A percentile compares a stretch with the other conserved stretches of the same genome.
Conservation (phyloP, 2,888 invertebrate species). For the Plagiodera versicolora region DNA sequence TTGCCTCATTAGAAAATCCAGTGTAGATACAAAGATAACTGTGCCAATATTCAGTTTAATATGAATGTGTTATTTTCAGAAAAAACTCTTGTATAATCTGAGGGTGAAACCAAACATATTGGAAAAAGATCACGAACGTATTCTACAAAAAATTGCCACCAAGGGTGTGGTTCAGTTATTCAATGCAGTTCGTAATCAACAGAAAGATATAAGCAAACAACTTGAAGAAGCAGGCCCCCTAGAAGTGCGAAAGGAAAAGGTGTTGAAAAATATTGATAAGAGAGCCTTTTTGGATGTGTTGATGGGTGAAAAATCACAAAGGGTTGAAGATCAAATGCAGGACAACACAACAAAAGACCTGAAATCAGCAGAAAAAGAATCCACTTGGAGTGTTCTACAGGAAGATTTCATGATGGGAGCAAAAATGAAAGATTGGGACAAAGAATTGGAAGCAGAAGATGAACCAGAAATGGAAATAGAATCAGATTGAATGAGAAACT, state of each 20-base stretch:
- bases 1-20: too few species aligned
- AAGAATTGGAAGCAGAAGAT: constrained; percentile 60
- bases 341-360: constrained; percentile 50
- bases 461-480: constrained; percentile 40
- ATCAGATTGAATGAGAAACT: constrained; percentile 21
- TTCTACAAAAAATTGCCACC: constrained; percentile 81
- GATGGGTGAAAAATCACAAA: constrained; percentile 68
- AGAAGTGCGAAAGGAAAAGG: constrained; percentile 76
- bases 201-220: constrained; percentile 73
- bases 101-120: constrained; percentile 74
- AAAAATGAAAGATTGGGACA: constrained; percentile 91
- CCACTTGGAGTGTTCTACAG: constrained; percentile 68
- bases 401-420: constrained; percentile 91
- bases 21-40: too few species aligned
- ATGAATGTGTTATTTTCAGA: constrained; percentile 54
- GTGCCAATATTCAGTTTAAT: too few species aligned
- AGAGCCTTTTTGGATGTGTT: constrained; percentile 75
- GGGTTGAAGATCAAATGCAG: constrained; percentile 49
- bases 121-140: constrained; percentile 76
- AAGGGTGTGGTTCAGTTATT: constrained; percentile 92
- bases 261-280: constrained; percentile 75
- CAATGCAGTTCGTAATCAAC: constrained; percentile 86
- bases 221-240: constrained; percentile 72
- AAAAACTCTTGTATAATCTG: constrained; percentile 64
- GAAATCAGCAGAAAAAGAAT: constrained; percentile 40